Conservation (phyloP, 1,140 invertebrate species). For the Calephelis nemesis region DNA sequence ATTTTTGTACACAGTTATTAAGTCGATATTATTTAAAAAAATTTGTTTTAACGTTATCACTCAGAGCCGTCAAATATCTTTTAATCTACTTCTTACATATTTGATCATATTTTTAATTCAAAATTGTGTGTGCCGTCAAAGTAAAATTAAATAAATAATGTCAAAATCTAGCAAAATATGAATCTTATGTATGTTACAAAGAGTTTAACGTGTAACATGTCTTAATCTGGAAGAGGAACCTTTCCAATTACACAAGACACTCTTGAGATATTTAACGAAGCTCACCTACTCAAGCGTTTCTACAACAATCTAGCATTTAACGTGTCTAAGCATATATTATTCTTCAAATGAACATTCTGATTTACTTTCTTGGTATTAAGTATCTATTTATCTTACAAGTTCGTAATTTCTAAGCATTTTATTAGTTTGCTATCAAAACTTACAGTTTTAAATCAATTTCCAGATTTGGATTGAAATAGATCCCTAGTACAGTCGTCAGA, state of each 20-base stretch:
- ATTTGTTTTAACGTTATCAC: too few relatives aligned
- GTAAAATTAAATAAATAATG: background rate
- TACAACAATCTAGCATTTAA: constrained; percentile 15
- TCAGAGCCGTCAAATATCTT: too few relatives aligned
- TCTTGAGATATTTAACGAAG: constrained; percentile 17
- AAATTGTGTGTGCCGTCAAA: too few relatives aligned
- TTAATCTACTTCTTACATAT: too few relatives aligned
- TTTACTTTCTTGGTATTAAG: background rate
- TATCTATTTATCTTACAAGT: background rate
- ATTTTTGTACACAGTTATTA: too few relatives aligned
- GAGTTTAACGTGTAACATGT: constrained; percentile 1
- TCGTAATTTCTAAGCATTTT: background rate
- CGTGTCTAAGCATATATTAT: constrained; percentile 5
- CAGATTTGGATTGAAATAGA: too few relatives aligned
- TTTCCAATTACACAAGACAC: constrained; percentile 23
- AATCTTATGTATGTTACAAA: constrained; percentile 1
- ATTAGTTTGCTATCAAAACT: background rate
- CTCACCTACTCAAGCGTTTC: constrained; percentile 22
- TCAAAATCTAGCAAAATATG: background rate
- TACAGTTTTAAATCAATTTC: background rate
- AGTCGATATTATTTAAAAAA: too few relatives aligned
- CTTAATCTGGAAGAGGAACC: constrained; percentile 14
- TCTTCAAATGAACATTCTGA: too few relatives aligned
- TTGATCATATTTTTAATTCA: too few relatives aligned
- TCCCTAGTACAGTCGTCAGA: too few relatives aligned